Evolutionary conservation across 2,113 vertebrate genomes (phyloP).

Genomic region (Cinclus cinclus): DNA sequence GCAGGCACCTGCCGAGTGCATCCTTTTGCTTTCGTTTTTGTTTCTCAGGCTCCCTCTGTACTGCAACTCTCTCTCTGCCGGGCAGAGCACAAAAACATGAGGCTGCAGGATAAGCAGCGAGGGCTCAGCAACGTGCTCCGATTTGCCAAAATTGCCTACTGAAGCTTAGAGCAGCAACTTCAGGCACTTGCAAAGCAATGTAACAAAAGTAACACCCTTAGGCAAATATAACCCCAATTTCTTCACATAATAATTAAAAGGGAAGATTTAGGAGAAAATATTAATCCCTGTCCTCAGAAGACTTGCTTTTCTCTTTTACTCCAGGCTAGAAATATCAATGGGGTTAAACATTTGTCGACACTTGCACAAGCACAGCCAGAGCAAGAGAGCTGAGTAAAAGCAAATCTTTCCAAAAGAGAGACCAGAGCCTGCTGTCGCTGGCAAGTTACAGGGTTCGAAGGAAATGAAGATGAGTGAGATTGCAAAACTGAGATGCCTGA

Average conservation of each 20-base stretch:
- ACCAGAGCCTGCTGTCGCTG: background rate
- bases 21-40: background rate
- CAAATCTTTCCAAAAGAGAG: background rate
- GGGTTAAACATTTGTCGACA: background rate
- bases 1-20: accelerated
- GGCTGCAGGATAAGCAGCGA: background rate
- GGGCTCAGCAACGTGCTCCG: background rate
- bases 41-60: background rate
- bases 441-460: background rate
- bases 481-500: constrained; percentile 2
- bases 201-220: background rate
- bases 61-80: background rate
- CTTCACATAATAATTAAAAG: background rate
- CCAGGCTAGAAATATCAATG: background rate
- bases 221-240: background rate
- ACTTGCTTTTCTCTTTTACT: background rate
- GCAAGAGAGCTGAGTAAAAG: background rate
- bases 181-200: background rate
- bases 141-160: background rate
- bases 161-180: background rate
- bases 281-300: background rate
- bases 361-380: background rate
- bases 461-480: constrained; percentile 4
- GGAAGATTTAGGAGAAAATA: background rate
- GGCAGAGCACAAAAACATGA: accelerated